Base-by-base conservation (phyloP, 92 coral and sea anemone genomes). In the Siderastrea siderea region DNA sequence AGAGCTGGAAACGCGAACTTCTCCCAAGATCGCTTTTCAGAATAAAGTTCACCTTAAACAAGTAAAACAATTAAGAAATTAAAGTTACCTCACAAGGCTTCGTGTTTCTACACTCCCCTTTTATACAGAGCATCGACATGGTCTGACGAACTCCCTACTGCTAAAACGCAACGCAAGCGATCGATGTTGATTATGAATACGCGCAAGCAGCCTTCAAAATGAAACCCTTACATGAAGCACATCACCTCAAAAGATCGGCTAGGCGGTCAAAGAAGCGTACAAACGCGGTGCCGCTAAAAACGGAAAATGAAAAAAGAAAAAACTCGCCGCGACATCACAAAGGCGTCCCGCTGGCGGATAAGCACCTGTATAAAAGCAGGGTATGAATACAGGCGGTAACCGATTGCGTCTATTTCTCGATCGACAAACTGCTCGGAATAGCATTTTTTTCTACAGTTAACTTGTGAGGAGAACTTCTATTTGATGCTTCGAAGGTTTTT, bases 61-160 rank as follows among this genome's bases (percentile, higher is more conserved):
- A 61, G 47, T 12, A 45, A 54, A 55, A 52, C 49, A 50, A 11
- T 19, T 50, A 46, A 19, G 17, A 58, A 13, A 82, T 45, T n/a
- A 45, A 70, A 5, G 65, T 82, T 82, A 82, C 86, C 86, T 82
- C 52, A 11, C 43, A 71, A n/a, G 68, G 52, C 70, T 82, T 55
- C 77, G 53, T 57, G 68, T 57, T 82, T 49, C 61, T 58, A 6
- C 7, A 69, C 17, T 70, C 78, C 67, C 70, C 48, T 71, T 82
- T 69, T 47, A 82, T 17, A 82, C 78, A 70, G 57, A 54, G 57
- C 45, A 82, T 7, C 58, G 86, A 71, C 86, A 82, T 82, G 10
- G 9, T 5, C 13, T 45, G 13, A 7, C 43, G 12, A 53, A 55
- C 11, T 52, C 14, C 76, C 9, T 46, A 48, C 67, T 47, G 75